phyloP scores from a whole-genome alignment of 2,113 vertebrate species.

The Gulo gulo region DNA sequence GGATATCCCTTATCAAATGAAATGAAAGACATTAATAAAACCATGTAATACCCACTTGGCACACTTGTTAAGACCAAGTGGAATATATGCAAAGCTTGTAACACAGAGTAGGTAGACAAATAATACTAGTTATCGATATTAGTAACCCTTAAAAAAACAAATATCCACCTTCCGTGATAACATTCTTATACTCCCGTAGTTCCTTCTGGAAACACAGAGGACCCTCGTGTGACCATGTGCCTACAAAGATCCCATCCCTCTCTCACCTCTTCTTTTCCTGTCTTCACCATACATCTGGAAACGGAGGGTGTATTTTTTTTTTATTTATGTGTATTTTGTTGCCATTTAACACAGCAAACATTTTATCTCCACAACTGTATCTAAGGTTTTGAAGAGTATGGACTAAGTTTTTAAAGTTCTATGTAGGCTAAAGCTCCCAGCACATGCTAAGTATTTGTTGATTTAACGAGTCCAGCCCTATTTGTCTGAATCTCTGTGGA shows the following conservation, averaged over 20 bases:
- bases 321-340: not conserved
- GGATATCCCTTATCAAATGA: not conserved
- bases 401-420: not conserved
- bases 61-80: not conserved
- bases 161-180: not conserved
- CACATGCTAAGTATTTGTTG: slow-evolving; percentile 46
- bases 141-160: not conserved
- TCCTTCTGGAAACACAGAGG: not conserved
- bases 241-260: not conserved
- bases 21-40: not conserved
- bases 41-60: not conserved
- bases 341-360: not conserved
- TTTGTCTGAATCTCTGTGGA: slow-evolving; percentile 43
- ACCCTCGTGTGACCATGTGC: not conserved
- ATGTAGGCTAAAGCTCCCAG: not conserved
- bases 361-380: not conserved
- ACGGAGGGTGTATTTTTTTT: not conserved
- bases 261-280: not conserved
- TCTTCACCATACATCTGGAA: not conserved
- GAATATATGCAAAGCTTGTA: not conserved
- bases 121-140: not conserved
- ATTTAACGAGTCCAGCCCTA: slow-evolving; percentile 16
- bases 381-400: not conserved
- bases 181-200: not conserved
- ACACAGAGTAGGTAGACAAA: not conserved